A percentile compares a stretch with the other conserved stretches of the same genome.
Conservation (phyloP, 2,797 vertebrate genomes). For the Ctenopoma multispine region DNA sequence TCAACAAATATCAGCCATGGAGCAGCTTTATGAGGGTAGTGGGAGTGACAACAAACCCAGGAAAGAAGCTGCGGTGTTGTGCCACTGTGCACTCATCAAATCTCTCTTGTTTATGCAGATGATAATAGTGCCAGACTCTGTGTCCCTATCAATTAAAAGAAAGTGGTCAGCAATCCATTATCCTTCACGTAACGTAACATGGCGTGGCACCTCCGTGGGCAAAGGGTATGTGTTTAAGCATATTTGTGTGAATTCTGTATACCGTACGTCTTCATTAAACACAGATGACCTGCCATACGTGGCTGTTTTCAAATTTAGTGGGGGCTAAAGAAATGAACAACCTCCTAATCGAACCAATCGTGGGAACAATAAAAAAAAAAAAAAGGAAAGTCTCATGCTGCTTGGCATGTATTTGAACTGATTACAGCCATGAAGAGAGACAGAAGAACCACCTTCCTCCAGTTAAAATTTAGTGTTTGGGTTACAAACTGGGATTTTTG, state of each 20-base stretch:
- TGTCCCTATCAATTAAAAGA: slow-evolving; percentile 77
- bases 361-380: slow-evolving; percentile 49
- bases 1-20: slow-evolving; percentile 1
- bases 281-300: not conserved
- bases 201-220: slow-evolving; percentile 14
- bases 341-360: slow-evolving; percentile 66
- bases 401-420: slow-evolving; percentile 72
- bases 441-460: slow-evolving; percentile 66
- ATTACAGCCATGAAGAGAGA: slow-evolving; percentile 63
- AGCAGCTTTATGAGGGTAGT: slow-evolving; percentile 35
- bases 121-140: slow-evolving; percentile 64
- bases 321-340: slow-evolving; percentile 37
- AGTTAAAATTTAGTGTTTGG: too few species aligned
- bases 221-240: not conserved
- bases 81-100: slow-evolving; percentile 66
- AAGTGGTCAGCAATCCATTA: slow-evolving; percentile 76
- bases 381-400: slow-evolving; percentile 63
- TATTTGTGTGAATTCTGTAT: slow-evolving; percentile 5
- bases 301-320: slow-evolving; percentile 11
- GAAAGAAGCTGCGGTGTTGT: slow-evolving; percentile 43
- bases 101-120: slow-evolving; percentile 67
- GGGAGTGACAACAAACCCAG: slow-evolving; percentile 27
- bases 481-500: slow-evolving; percentile 75
- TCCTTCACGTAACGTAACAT: slow-evolving; percentile 39
- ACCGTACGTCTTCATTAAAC: not conserved